Evolutionary conservation across 2,113 vertebrate species (phyloP).

Genomic region (Xiphophorus couchianus): DNA sequence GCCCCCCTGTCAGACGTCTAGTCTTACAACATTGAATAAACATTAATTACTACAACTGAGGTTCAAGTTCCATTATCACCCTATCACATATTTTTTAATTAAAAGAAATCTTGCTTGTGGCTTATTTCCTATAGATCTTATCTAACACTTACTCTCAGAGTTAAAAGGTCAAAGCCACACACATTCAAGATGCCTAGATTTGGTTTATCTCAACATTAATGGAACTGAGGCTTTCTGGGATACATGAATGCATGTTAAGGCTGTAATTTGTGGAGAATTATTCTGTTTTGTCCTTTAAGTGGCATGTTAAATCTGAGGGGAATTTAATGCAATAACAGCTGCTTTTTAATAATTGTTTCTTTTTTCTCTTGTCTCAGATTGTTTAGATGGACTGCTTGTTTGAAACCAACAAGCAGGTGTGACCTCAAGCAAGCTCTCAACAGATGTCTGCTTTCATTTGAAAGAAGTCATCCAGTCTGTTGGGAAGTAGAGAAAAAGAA

Average conservation of each 20-base stretch:
- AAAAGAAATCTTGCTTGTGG: background rate
- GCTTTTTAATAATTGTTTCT: conserved; percentile 30
- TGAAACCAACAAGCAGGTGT: conserved; percentile 49
- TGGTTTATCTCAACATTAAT: conserved; percentile 8
- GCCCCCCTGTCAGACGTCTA: conserved; percentile 1
- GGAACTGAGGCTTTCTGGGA: background rate
- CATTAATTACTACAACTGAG: conserved; percentile 28
- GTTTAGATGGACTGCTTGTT: conserved; percentile 42
- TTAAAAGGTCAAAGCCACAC: background rate
- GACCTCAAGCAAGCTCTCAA: conserved; percentile 38
- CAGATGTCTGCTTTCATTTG: conserved; percentile 36
- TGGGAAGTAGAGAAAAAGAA: conserved; percentile 1
- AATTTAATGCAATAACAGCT: conserved; percentile 36
- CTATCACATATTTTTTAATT: background rate
- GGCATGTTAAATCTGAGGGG: conserved; percentile 20
- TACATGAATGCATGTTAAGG: conserved; percentile 10
- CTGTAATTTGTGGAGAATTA: conserved; percentile 52
- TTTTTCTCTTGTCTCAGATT: conserved; percentile 27
- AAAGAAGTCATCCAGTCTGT: conserved; percentile 25
- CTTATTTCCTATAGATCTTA: background rate
- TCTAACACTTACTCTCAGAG: background rate
- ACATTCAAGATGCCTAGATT: background rate
- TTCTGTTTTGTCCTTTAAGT: conserved; percentile 58
- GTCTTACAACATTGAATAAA: conserved; percentile 12
- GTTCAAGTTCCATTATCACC: conserved; percentile 14